Evolutionary conservation across 2,113 vertebrate genomes (phyloP), one percentile per base, ranked within the genome.

Genomic region (Vulpes ferrilata): DNA sequence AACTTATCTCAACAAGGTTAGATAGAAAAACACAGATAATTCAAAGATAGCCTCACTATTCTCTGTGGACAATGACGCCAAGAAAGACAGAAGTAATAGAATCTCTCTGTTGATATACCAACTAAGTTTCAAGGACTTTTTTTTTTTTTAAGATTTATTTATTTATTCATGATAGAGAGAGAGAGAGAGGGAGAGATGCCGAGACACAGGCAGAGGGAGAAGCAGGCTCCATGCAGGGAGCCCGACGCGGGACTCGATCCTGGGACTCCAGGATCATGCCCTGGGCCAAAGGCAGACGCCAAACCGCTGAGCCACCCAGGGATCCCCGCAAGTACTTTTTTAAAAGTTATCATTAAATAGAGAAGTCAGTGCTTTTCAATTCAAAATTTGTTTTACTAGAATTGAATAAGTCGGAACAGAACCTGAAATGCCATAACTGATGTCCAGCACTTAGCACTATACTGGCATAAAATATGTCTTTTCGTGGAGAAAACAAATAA

Each of bases 391-490:
- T 96, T 98, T 97, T 91, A 93, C 11, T 3, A 3, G 53, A 97
- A 96, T 7, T 3, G 5, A 97, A 90, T 97, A 92, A 96, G 89
- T 71, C 17, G 79, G 59, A 94, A 82, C 27, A 23, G 88, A 98
- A 95, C 85, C 57, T 71, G 57, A 88, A 88, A 91, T 89, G 60
- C 65, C 27, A 35, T 78, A 88, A 92, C 13, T 32, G 93, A 93
- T 97, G 90, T 97, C 97, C 95, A 93, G 80, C 27, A 62, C 5
- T 4, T 51, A 95, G 86, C 23, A 64, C 43, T 96, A 94, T 12
- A 80, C 83, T 97, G 95, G 78, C 93, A 85, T n/a, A 88, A 62
- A 97, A 96, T 97, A 97, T 98, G 78, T 97, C 95, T 98, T 98
- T 98, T 93, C 23, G 32, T 71, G 55, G 38, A 53, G 64, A 43